A percentile compares a stretch with the other conserved stretches of the same genome.
phyloP scores from a whole-genome alignment of 1,140 invertebrate species.

The Dolichoris vasculosae region DNA sequence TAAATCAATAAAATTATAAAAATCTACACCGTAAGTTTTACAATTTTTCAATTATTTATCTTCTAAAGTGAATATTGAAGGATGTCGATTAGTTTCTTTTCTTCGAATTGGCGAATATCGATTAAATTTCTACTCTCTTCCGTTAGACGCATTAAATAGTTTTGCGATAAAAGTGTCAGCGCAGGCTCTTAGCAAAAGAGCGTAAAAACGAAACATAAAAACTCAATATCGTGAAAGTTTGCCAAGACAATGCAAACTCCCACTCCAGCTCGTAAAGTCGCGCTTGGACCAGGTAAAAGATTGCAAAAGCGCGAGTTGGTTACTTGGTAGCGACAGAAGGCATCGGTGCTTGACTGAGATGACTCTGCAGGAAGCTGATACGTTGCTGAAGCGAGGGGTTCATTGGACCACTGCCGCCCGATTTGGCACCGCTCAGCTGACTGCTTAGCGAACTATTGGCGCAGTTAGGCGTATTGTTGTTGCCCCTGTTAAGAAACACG shows the following conservation, averaged over 20 bases:
- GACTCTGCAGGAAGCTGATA: constrained; percentile 91
- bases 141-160: too few species aligned
- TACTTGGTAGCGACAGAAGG: constrained; percentile 91
- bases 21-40: too few species aligned
- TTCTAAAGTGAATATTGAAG: neutral
- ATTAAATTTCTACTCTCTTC: neutral
- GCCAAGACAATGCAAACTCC: too few species aligned
- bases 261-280: too few species aligned
- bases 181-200: too few species aligned
- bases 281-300: too few species aligned
- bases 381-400: constrained; percentile 85
- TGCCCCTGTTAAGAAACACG: constrained; percentile 64
- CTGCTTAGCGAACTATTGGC: constrained; percentile 64
- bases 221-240: neutral
- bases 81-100: neutral
- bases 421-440: constrained; percentile 69
- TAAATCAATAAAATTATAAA: too few species aligned
- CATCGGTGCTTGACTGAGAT: constrained; percentile 92
- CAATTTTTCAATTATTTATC: neutral
- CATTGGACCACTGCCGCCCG: constrained; percentile 70
- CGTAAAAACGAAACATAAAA: neutral
- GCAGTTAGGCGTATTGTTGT: constrained; percentile 71
- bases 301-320: constrained; percentile 54
- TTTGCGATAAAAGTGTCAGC: too few species aligned
- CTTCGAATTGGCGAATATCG: neutral